phyloP scores from a whole-genome alignment of 1,140 invertebrate species.

The Dendrolimus punctatus region DNA sequence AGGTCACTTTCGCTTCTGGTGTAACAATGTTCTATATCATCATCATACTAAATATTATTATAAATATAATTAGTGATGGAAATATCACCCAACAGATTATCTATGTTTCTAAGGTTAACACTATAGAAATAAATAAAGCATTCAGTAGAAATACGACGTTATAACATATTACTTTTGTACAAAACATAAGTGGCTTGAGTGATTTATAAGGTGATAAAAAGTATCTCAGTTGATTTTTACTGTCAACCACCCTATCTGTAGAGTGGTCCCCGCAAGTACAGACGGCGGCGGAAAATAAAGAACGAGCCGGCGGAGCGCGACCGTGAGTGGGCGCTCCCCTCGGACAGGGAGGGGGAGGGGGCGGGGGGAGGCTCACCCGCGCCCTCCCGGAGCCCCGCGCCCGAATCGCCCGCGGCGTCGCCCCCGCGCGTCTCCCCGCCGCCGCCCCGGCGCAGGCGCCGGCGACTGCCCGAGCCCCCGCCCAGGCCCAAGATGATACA shows the following conservation, averaged over 20 bases:
- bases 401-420: constrained; percentile 60
- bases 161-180: too few species aligned
- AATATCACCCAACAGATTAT: too few species aligned
- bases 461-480: constrained; percentile 13
- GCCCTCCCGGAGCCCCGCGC: constrained; percentile 6
- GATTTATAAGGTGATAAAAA: too few species aligned
- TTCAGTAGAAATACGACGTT: too few species aligned
- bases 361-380: constrained; percentile 9
- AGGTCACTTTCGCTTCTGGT: too few species aligned
- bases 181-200: too few species aligned
- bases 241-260: constrained; percentile 16
- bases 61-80: too few species aligned
- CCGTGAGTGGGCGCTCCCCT: constrained; percentile 17
- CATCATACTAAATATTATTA: too few species aligned
- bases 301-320: constrained; percentile 45
- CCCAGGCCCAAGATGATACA: constrained; percentile 11
- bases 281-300: constrained; percentile 82
- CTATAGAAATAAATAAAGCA: too few species aligned
- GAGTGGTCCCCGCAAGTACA: constrained; percentile 84
- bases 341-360: constrained; percentile 16
- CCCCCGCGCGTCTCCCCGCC: constrained; percentile 31
- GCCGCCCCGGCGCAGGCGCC: constrained; percentile 9
- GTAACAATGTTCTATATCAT: too few species aligned
- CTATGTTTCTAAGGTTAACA: too few species aligned
- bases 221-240: too few species aligned